A percentile compares a stretch with the other conserved stretches of the same genome.
These are phyloP conservation scores for Sphinx pinastri DNA, from an alignment of 2,888 invertebrate genomes.

Conservation along the genomic window DNA sequence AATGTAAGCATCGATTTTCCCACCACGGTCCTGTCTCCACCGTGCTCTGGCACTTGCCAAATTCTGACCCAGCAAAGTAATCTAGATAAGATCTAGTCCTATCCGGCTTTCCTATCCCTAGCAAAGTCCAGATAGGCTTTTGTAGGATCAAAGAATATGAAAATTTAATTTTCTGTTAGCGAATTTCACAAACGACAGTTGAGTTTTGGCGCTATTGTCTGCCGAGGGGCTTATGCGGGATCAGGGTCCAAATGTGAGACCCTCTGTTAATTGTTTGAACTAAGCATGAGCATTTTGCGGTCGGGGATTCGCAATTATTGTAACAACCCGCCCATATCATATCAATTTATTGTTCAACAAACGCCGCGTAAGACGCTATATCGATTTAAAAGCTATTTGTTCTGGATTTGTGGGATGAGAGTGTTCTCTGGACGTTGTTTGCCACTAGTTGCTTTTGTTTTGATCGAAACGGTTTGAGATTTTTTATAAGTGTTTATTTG, in stretches of 20 bases:
- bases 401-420: conserved; percentile 42
- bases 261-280: conserved; percentile 78
- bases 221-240: conserved; percentile 73
- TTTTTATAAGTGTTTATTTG: no score
- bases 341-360: conserved; percentile 67
- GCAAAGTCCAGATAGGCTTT: conserved; percentile 68
- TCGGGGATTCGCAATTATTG: conserved; percentile 72
- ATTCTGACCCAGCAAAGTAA: conserved; percentile 69
- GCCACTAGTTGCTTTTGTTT: conserved; percentile 5
- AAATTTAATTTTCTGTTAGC: conserved; percentile 80
- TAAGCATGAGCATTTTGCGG: conserved; percentile 74
- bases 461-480: background rate
- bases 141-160: conserved; percentile 77
- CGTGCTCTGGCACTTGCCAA: no score
- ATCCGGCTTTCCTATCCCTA: conserved; percentile 72
- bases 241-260: conserved; percentile 69
- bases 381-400: conserved; percentile 55
- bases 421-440: conserved; percentile 25
- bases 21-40: no score
- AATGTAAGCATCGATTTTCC: no score
- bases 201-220: conserved; percentile 77
- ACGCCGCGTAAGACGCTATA: conserved; percentile 50
- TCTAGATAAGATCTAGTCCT: conserved; percentile 66
- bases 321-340: conserved; percentile 71
- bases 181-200: conserved; percentile 71